A percentile compares a stretch with the other conserved stretches of the same genome.
These are phyloP conservation scores for Andrena fulva DNA, from an alignment of 2,888 invertebrate species.

Conservation along the genomic window DNA sequence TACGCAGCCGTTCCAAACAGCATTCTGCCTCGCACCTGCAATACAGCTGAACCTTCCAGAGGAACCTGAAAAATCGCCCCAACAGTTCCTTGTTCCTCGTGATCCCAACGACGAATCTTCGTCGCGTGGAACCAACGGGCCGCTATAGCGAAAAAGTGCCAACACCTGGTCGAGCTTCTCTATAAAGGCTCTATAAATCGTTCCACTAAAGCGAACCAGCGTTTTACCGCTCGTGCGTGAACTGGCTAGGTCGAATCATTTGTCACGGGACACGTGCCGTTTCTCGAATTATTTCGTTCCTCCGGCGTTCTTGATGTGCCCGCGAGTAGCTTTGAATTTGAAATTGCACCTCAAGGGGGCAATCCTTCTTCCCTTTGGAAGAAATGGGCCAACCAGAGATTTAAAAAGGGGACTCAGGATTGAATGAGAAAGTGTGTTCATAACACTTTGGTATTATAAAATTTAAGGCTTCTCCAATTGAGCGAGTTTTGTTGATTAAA, in stretches of 20 bases:
- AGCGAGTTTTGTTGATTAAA: too few species aligned
- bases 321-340: constrained; percentile 22
- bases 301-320: not conserved
- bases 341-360: not conserved
- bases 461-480: too few species aligned
- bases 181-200: not conserved
- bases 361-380: not conserved
- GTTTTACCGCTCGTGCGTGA: constrained; percentile 52
- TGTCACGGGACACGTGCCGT: constrained; percentile 41
- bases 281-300: constrained; percentile 43
- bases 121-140: constrained; percentile 39
- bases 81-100: constrained; percentile 21
- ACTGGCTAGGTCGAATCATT: constrained; percentile 46
- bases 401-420: too few species aligned
- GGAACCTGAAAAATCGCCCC: constrained; percentile 54
- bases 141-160: not conserved
- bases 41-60: not conserved
- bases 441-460: too few species aligned
- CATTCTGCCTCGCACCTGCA: constrained; percentile 59
- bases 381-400: too few species aligned
- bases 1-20: constrained; percentile 48
- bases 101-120: constrained; percentile 39
- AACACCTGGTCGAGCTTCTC: constrained; percentile 9
- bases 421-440: too few species aligned
- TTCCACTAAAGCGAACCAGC: constrained; percentile 36